These are phyloP conservation scores for Callipepla squamata DNA, from an alignment of 2,113 vertebrate species.

Conservation along the genomic window DNA sequence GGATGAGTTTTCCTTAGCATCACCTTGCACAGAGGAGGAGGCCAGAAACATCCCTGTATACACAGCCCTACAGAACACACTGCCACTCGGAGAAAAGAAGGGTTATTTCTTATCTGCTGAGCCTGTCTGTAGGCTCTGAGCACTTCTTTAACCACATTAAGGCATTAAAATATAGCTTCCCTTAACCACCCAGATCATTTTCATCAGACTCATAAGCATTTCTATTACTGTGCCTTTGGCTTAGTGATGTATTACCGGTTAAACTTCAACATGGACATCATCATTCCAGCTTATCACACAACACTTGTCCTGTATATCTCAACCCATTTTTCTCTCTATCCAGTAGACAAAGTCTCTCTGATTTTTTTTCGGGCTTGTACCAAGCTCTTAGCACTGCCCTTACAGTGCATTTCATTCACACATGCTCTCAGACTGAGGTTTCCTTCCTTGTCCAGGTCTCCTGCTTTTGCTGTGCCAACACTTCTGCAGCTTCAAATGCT, in stretches of 20 bases:
- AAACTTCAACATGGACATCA: not conserved
- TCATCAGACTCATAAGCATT: not conserved
- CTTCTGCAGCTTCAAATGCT: not conserved
- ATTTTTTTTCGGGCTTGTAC: not conserved
- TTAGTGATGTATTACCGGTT: not conserved
- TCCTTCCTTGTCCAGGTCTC: not conserved
- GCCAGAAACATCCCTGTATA: not conserved
- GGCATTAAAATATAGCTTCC: not conserved
- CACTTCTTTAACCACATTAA: not conserved
- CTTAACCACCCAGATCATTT: not conserved
- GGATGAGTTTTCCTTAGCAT: not conserved
- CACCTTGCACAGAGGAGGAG: not conserved
- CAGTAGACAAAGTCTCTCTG: not conserved
- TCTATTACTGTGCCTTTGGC: not conserved
- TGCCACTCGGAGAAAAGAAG: not conserved
- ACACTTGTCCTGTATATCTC: not conserved
- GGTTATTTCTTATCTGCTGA: not conserved
- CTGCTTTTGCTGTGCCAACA: not conserved
- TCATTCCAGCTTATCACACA: not conserved
- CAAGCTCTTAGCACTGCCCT: not conserved
- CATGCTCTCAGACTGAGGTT: not conserved
- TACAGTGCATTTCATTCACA: rapidly evolving
- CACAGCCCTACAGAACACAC: not conserved
- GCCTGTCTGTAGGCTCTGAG: not conserved
- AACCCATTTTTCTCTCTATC: not conserved